These are phyloP conservation scores for Vireo altiloquus DNA, from an alignment of 2,113 vertebrate genomes.

Conservation along the genomic window DNA sequence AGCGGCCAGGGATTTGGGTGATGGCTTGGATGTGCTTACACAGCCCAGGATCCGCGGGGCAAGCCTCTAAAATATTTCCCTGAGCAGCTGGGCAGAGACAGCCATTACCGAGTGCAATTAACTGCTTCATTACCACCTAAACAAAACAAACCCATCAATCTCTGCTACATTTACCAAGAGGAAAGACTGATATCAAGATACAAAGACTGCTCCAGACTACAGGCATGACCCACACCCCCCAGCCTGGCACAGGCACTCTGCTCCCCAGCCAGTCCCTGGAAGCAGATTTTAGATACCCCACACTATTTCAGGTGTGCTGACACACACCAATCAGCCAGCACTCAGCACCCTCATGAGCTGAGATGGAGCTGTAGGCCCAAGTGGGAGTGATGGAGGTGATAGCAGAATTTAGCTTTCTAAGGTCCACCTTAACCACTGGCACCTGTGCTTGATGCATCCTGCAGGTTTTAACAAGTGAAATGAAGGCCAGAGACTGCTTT, in stretches of 20 bases:
- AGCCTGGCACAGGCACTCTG: background rate
- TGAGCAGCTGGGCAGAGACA: background rate
- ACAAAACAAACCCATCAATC: conserved; percentile 6
- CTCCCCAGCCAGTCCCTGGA: background rate
- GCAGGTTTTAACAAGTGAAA: background rate
- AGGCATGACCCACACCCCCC: background rate
- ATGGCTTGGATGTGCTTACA: background rate
- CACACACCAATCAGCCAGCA: background rate
- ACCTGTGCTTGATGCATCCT: background rate
- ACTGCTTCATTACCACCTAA: conserved; percentile 17
- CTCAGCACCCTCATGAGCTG: background rate
- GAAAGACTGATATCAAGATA: background rate
- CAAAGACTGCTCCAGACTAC: background rate
- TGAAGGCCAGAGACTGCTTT: background rate
- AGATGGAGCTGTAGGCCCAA: background rate
- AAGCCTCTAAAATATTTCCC: background rate
- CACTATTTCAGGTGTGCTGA: background rate
- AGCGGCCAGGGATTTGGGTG: background rate
- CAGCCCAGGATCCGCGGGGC: background rate
- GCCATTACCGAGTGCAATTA: background rate
- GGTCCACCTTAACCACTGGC: background rate
- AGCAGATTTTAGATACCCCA: background rate
- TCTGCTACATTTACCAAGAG: background rate
- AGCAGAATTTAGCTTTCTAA: background rate
- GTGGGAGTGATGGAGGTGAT: accelerated